Evolutionary conservation across 30 jellyfish, hydroid and myxozoan genomes (phyloP).

Genomic region (Nemopilema nomurai): DNA sequence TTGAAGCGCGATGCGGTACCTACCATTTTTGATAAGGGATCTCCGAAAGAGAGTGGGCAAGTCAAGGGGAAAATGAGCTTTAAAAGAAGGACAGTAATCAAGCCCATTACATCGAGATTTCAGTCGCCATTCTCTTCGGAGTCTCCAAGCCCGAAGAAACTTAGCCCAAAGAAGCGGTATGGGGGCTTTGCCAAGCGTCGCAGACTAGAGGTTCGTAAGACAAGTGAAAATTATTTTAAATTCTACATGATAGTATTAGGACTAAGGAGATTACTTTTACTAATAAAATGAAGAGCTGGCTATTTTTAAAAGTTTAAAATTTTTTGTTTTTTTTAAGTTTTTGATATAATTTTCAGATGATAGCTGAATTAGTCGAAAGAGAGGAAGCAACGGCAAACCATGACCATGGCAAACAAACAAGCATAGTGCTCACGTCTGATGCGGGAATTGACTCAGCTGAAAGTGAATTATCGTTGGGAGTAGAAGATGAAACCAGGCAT

Average conservation of each 20-base stretch:
- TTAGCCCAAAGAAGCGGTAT: constrained; percentile 7
- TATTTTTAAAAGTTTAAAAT: background rate
- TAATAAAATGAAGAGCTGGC: background rate
- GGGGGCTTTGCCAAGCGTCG: constrained; percentile 19
- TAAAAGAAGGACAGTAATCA: background rate
- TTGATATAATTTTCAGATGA: background rate
- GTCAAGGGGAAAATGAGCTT: constrained; percentile 1
- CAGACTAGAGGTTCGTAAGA: constrained; percentile 18
- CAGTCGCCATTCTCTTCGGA: background rate
- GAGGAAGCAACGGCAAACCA: background rate
- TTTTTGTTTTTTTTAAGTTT: background rate
- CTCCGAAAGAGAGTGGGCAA: constrained; percentile 22
- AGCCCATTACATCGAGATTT: constrained; percentile 1
- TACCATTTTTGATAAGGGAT: constrained; percentile 8
- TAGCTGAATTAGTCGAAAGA: background rate
- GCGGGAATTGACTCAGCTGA: background rate
- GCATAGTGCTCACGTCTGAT: background rate
- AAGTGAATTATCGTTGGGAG: background rate
- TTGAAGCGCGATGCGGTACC: constrained; percentile 16
- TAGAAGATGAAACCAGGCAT: background rate
- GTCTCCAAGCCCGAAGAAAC: constrained; percentile 14
- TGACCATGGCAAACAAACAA: background rate
- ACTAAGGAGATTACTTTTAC: background rate
- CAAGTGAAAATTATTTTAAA: background rate
- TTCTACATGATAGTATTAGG: background rate